Percentiles rank a stretch among this genome's conserved stretches.
Conservation (phyloP, 2,888 invertebrate species). For the Anoplius nigerrimus region DNA sequence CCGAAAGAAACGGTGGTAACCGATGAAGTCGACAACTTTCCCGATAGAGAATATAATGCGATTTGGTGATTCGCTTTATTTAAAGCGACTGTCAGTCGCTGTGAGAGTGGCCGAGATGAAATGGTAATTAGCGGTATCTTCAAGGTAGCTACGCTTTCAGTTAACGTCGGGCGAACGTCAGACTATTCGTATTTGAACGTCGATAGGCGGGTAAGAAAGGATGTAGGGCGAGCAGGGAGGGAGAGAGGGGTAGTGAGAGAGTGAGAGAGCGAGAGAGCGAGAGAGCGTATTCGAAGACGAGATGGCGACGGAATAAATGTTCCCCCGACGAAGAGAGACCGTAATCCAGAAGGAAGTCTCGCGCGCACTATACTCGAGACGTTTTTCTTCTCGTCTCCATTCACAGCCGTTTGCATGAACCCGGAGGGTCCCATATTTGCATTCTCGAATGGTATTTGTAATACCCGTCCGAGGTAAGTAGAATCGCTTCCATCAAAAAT, state of each 20-base stretch:
- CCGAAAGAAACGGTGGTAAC: no score
- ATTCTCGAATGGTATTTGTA: constrained; percentile 37
- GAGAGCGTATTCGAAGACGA: constrained; percentile 8
- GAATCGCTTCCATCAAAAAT: constrained; percentile 22
- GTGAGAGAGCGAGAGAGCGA: background rate
- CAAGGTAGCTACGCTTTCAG: no score
- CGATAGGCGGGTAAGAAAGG: no score
- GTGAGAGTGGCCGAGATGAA: no score
- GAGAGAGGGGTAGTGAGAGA: no score
- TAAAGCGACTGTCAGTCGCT: no score
- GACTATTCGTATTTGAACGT: no score
- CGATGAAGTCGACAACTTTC: no score
- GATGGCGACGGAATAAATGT: constrained; percentile 29
- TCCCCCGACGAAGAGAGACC: constrained; percentile 17
- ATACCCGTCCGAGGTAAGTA: constrained; percentile 39
- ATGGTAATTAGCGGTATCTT: no score
- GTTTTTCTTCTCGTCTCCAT: background rate
- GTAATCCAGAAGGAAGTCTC: constrained; percentile 30
- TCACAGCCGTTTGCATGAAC: background rate
- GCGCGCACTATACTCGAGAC: constrained; percentile 15
- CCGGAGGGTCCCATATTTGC: constrained; percentile 19
- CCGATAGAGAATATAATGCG: no score
- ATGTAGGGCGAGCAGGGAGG: background rate
- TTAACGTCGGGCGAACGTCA: no score
- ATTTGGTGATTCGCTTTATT: no score